These are phyloP conservation scores for Ondatra zibethicus DNA, from an alignment of 2,113 vertebrate species.

Conservation along the genomic window DNA sequence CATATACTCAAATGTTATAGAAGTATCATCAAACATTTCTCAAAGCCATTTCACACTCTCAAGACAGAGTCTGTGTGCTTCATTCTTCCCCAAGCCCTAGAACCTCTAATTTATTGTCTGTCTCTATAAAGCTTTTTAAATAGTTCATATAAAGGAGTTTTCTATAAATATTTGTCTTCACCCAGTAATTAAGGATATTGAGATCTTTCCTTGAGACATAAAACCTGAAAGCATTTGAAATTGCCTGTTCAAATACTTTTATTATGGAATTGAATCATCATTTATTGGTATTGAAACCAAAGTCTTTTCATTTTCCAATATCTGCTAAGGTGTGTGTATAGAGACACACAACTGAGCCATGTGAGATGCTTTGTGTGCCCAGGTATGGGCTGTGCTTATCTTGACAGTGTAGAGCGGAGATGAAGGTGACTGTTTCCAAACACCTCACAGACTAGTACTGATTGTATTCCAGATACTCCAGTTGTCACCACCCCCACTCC, in stretches of 20 bases:
- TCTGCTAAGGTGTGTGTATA: neutral
- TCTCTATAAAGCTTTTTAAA: neutral
- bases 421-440: neutral
- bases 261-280: constrained; percentile 2
- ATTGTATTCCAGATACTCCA: neutral
- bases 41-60: neutral
- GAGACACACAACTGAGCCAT: neutral
- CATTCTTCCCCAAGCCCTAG: neutral
- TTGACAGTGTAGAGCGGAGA: neutral
- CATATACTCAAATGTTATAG: neutral
- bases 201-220: neutral
- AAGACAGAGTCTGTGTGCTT: neutral
- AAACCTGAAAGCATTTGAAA: constrained; percentile 32
- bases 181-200: constrained; percentile 21
- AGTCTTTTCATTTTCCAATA: neutral
- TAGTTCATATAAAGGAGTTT: neutral
- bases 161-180: neutral
- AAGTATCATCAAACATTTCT: neutral
- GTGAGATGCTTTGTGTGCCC: neutral
- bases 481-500: neutral
- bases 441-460: neutral
- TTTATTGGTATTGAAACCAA: constrained; percentile 36
- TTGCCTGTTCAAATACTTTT: constrained; percentile 18
- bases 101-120: neutral
- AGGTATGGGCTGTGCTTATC: neutral